Percentiles rank a stretch among this genome's conserved stretches.
These are phyloP conservation scores for Amia ocellicauda DNA, from an alignment of 2,113 vertebrate genomes.

Conservation along the genomic window DNA sequence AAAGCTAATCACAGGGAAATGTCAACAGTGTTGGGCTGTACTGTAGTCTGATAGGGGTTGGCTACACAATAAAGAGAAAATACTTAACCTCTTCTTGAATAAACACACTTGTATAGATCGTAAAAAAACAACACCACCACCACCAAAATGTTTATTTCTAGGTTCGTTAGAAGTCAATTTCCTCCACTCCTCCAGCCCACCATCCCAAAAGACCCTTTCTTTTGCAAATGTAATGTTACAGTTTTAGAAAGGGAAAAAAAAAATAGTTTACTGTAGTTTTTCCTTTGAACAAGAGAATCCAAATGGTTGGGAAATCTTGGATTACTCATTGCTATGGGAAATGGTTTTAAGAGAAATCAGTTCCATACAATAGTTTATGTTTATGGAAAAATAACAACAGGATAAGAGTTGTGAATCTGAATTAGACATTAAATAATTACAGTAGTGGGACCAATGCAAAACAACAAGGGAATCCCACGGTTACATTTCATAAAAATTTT, in stretches of 20 bases:
- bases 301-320: no score
- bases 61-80: background rate
- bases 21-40: background rate
- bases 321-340: constrained; percentile 14
- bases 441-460: no score
- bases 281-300: constrained; percentile 20
- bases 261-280: constrained; percentile 22
- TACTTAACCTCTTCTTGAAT: constrained; percentile 7
- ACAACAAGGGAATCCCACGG: no score
- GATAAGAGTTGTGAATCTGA: background rate
- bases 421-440: background rate
- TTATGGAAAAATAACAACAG: constrained; percentile 25
- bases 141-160: constrained; percentile 35
- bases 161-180: constrained; percentile 41
- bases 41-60: background rate
- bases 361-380: constrained; percentile 27
- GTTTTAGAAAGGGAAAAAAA: constrained; percentile 12
- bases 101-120: background rate
- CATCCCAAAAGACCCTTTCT: constrained; percentile 13
- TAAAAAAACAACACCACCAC: background rate
- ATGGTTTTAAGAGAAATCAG: constrained; percentile 11
- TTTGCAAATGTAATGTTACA: constrained; percentile 24
- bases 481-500: no score
- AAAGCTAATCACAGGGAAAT: constrained; percentile 14
- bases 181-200: constrained; percentile 11